These are phyloP conservation scores for Synanthedon formicaeformis DNA, from an alignment of 2,888 invertebrate genomes.

Conservation along the genomic window DNA sequence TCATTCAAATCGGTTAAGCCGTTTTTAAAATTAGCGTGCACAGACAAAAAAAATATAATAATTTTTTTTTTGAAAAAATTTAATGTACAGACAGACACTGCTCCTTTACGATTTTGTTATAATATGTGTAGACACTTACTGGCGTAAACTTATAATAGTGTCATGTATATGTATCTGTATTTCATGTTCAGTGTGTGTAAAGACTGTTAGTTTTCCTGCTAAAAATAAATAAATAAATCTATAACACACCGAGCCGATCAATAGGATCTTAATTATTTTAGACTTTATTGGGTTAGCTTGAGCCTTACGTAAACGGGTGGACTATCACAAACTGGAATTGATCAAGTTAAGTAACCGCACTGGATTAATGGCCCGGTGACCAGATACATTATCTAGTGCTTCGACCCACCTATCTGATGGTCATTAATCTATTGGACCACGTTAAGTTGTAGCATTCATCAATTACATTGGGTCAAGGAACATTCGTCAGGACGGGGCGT, in stretches of 20 bases:
- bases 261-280: slow-evolving; percentile 16
- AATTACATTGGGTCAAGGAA: slow-evolving; percentile 47
- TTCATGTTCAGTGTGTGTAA: too few species aligned
- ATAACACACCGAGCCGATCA: slow-evolving; percentile 3
- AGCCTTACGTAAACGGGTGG: slow-evolving; percentile 10
- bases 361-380: slow-evolving; percentile 54
- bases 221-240: too few species aligned
- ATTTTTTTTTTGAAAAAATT: too few species aligned
- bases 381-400: slow-evolving; percentile 61
- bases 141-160: too few species aligned
- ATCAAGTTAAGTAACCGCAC: slow-evolving; percentile 61
- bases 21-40: too few species aligned
- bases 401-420: slow-evolving; percentile 50
- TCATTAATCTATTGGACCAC: slow-evolving; percentile 62
- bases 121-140: too few species aligned
- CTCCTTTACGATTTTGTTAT: too few species aligned
- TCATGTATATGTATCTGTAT: too few species aligned
- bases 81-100: too few species aligned
- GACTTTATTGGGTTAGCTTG: slow-evolving; percentile 15
- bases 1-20: too few species aligned
- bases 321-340: slow-evolving; percentile 37
- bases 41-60: too few species aligned
- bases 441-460: slow-evolving; percentile 49
- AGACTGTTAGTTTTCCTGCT: too few species aligned
- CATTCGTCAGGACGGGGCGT: slow-evolving; percentile 28